Conservation (phyloP, 2,888 invertebrate species). For the Tenthredo mesomela region DNA sequence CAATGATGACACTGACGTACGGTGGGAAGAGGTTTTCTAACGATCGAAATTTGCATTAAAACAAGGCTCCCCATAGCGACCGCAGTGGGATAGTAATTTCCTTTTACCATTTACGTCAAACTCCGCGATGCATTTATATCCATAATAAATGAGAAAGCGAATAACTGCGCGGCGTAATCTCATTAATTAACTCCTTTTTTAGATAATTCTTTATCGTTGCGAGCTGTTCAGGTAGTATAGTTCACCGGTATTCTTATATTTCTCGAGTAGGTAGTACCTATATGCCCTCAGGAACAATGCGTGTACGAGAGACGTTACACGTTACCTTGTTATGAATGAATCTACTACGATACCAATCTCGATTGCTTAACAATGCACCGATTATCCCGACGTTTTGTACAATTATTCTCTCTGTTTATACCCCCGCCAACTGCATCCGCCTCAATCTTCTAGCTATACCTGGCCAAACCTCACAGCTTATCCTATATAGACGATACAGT, state of each 20-base stretch:
- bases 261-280: neutral
- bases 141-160: slow-evolving; percentile 51
- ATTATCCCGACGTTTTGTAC: slow-evolving; percentile 49
- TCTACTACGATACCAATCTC: slow-evolving; percentile 51
- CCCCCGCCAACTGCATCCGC: slow-evolving; percentile 9
- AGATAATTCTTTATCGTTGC: slow-evolving; percentile 47
- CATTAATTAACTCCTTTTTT: slow-evolving; percentile 60
- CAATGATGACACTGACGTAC: slow-evolving; percentile 57
- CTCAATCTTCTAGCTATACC: neutral
- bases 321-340: slow-evolving; percentile 51
- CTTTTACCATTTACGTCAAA: slow-evolving; percentile 67
- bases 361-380: slow-evolving; percentile 50
- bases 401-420: slow-evolving; percentile 27
- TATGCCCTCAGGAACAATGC: slow-evolving; percentile 31
- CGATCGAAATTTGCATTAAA: slow-evolving; percentile 61
- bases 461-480: neutral
- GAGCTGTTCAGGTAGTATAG: neutral
- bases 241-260: slow-evolving; percentile 5
- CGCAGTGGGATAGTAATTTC: slow-evolving; percentile 63
- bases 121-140: slow-evolving; percentile 56
- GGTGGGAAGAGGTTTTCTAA: slow-evolving; percentile 66
- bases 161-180: slow-evolving; percentile 35
- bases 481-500: slow-evolving; percentile 15
- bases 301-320: slow-evolving; percentile 34
- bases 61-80: slow-evolving; percentile 58